Evolutionary conservation across 2,797 vertebrate genomes (phyloP).

Genomic region (Numenius phaeopus): DNA sequence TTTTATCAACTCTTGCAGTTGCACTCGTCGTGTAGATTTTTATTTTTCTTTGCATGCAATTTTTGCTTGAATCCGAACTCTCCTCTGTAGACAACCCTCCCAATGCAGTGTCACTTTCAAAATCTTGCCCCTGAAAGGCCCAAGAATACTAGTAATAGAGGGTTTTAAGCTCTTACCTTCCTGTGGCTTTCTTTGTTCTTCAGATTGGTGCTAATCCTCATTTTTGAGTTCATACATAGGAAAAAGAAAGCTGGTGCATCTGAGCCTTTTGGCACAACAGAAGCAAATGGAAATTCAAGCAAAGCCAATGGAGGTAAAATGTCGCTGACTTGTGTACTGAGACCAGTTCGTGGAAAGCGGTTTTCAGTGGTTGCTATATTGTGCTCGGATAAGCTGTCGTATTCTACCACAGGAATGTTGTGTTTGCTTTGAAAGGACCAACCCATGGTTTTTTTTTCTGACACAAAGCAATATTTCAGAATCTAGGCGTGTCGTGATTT

Average conservation of each 20-base stretch:
- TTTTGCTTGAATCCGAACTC: not conserved
- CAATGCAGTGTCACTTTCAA: not conserved
- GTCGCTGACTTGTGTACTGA: not conserved
- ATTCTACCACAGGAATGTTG: constrained; percentile 5
- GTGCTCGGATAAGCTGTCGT: not conserved
- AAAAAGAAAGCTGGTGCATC: not conserved
- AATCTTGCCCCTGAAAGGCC: not conserved
- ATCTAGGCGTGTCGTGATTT: not conserved
- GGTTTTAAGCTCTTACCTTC: not conserved
- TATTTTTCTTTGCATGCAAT: not conserved
- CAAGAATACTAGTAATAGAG: not conserved
- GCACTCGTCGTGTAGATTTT: not conserved
- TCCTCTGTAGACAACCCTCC: not conserved
- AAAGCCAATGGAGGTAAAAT: not conserved
- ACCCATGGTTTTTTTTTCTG: not conserved
- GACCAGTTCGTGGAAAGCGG: not conserved
- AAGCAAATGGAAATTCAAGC: not conserved
- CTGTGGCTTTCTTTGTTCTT: constrained; percentile 8
- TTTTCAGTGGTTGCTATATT: not conserved
- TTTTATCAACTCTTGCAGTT: not conserved
- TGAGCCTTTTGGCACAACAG: not conserved
- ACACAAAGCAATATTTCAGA: not conserved
- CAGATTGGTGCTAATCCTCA: constrained; percentile 13
- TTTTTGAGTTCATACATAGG: constrained; percentile 28
- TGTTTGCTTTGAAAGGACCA: constrained; percentile 16